Percentiles rank a stretch among this genome's conserved stretches.
Conservation (phyloP, 2,888 invertebrate species). For the Dynastes tityus region DNA sequence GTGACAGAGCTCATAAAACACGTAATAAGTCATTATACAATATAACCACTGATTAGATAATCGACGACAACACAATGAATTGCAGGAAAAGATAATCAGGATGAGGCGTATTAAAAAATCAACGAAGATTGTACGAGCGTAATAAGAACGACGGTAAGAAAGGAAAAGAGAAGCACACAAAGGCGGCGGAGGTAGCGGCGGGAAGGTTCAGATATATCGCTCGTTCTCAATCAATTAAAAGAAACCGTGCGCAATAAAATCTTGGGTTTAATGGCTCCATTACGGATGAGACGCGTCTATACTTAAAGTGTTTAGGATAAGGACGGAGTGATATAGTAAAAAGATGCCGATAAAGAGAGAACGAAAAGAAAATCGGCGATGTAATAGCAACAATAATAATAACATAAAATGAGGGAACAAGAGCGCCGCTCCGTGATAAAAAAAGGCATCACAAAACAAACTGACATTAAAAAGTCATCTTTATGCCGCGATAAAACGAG, state of each 20-base stretch:
- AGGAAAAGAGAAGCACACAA: not conserved
- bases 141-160: constrained; percentile 14
- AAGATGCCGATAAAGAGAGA: not conserved
- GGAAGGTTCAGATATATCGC: not conserved
- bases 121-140: constrained; percentile 21
- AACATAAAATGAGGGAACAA: constrained; percentile 16
- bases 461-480: constrained; percentile 5
- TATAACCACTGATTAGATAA: constrained; percentile 36
- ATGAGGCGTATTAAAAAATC: constrained; percentile 48
- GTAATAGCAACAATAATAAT: constrained; percentile 1
- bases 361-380: constrained; percentile 12
- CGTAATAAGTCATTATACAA: constrained; percentile 44
- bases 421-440: constrained; percentile 2
- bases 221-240: constrained; percentile 42
- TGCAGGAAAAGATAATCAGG: constrained; percentile 46
- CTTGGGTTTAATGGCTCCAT: constrained; percentile 34
- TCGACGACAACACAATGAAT: constrained; percentile 36
- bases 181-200: not conserved
- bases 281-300: constrained; percentile 15
- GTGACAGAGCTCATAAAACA: constrained; percentile 23
- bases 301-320: constrained; percentile 20
- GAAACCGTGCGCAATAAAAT: constrained; percentile 37
- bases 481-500: constrained; percentile 9
- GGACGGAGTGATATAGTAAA: not conserved
- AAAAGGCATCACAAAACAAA: constrained; percentile 6